Evolutionary conservation across 2,888 invertebrate species (phyloP).

Genomic region (Leptinotarsa rubiginosa): DNA sequence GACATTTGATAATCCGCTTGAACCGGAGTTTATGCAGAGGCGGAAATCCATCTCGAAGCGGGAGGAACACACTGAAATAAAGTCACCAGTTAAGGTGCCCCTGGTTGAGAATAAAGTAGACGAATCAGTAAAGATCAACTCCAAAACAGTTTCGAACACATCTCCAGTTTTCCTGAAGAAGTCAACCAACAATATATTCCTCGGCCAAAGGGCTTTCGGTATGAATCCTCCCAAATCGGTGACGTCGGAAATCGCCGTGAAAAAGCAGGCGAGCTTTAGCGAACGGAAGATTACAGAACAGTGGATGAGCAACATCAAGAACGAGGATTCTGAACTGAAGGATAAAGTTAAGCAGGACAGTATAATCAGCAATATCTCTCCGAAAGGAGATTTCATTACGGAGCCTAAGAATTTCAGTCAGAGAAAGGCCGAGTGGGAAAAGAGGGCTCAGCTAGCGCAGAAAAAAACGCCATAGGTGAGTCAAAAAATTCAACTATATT

Average conservation of each 20-base stretch:
- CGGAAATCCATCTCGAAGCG: slow-evolving; percentile 19
- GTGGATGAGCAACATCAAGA: slow-evolving; percentile 56
- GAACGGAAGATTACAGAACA: slow-evolving; percentile 62
- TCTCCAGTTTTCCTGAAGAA: slow-evolving; percentile 58
- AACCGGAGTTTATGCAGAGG: slow-evolving; percentile 11
- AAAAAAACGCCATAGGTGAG: slow-evolving; percentile 65
- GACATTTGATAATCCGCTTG: slow-evolving; percentile 33
- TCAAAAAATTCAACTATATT: background rate
- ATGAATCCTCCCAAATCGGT: slow-evolving; percentile 55
- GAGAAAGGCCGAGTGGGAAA: slow-evolving; percentile 82
- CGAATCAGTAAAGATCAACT: slow-evolving; percentile 35
- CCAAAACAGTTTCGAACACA: slow-evolving; percentile 10
- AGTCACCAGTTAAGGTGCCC: slow-evolving; percentile 49
- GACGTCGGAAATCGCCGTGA: slow-evolving; percentile 55
- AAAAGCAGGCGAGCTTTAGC: slow-evolving; percentile 58
- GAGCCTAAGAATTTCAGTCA: slow-evolving; percentile 81
- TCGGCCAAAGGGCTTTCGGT: slow-evolving; percentile 59
- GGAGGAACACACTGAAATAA: slow-evolving; percentile 35
- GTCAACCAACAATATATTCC: slow-evolving; percentile 56
- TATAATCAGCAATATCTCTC: slow-evolving; percentile 52
- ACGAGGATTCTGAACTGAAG: slow-evolving; percentile 54
- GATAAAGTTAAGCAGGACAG: slow-evolving; percentile 49
- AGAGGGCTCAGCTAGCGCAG: slow-evolving; percentile 79
- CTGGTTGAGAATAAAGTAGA: slow-evolving; percentile 44
- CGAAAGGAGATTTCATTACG: slow-evolving; percentile 63